phyloP scores from a whole-genome alignment of 1,140 invertebrate species.

The Macrobrachium nipponense region DNA sequence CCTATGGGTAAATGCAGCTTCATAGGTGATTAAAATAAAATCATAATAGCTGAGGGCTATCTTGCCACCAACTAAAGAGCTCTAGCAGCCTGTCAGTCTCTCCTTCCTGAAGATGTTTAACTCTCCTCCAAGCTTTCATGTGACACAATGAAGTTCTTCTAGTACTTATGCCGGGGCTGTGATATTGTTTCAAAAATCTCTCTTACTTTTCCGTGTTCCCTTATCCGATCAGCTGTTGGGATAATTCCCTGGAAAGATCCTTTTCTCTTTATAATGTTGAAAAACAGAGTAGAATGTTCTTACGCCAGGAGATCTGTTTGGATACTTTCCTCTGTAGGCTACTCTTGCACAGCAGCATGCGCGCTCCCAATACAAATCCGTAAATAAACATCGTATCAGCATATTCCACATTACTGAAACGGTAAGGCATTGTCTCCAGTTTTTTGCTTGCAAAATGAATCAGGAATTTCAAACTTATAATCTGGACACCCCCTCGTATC shows the following conservation, averaged over 20 bases:
- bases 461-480: no score
- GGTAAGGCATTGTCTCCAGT: no score
- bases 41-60: neutral
- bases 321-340: neutral
- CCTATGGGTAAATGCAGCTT: neutral
- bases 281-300: neutral
- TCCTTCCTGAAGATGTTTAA: slow-evolving; percentile 7
- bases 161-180: neutral
- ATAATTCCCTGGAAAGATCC: neutral
- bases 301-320: neutral
- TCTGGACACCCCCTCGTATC: no score
- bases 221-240: neutral
- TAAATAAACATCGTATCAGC: slow-evolving; percentile 6
- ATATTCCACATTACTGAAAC: neutral
- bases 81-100: neutral
- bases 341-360: neutral
- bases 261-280: neutral
- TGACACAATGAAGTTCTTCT: slow-evolving; percentile 2
- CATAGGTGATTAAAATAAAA: neutral
- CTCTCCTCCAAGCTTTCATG: neutral
- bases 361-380: neutral
- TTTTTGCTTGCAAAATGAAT: no score
- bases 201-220: neutral
- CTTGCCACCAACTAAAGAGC: neutral
- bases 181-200: neutral